Evolutionary conservation across 2,113 vertebrate species (phyloP).

Genomic region (Ceyx cyanopectus): DNA sequence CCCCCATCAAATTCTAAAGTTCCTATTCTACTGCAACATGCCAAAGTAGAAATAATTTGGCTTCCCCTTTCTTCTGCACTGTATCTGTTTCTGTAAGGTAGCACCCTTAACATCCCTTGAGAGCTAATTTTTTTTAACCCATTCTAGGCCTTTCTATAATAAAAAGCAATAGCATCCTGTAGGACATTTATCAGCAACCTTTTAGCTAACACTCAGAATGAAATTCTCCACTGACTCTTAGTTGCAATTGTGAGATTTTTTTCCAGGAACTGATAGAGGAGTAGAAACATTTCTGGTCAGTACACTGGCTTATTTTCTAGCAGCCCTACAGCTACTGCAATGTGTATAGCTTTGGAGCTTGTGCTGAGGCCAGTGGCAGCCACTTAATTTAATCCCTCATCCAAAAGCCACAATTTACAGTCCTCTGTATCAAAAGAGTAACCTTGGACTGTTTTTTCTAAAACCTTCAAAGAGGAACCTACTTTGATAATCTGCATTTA

Average conservation of each 20-base stretch:
- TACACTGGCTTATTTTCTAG: not conserved
- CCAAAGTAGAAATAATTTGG: too few relatives aligned
- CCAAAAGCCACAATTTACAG: not conserved
- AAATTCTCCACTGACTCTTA: constrained; percentile 25
- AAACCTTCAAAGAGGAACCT: not conserved
- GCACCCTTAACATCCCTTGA: constrained; percentile 1
- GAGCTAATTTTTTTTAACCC: constrained; percentile 32
- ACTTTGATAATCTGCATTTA: not conserved
- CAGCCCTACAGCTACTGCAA: not conserved
- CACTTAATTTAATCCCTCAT: not conserved
- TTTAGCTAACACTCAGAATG: constrained; percentile 49
- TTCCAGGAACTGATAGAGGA: constrained; percentile 1
- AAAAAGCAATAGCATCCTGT: constrained; percentile 47
- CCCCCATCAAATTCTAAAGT: too few relatives aligned
- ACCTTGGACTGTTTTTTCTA: not conserved
- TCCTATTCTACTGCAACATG: too few relatives aligned
- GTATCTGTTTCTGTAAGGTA: not conserved
- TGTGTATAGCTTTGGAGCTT: not conserved
- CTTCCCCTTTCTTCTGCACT: not conserved
- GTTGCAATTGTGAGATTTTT: constrained; percentile 1
- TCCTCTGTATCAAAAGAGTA: not conserved
- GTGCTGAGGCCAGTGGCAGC: not conserved
- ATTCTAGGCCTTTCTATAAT: constrained; percentile 13
- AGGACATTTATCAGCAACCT: constrained; percentile 51
- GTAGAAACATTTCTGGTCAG: not conserved